phyloP scores from a whole-genome alignment of 2,888 invertebrate species.

The Cryptus armator region DNA sequence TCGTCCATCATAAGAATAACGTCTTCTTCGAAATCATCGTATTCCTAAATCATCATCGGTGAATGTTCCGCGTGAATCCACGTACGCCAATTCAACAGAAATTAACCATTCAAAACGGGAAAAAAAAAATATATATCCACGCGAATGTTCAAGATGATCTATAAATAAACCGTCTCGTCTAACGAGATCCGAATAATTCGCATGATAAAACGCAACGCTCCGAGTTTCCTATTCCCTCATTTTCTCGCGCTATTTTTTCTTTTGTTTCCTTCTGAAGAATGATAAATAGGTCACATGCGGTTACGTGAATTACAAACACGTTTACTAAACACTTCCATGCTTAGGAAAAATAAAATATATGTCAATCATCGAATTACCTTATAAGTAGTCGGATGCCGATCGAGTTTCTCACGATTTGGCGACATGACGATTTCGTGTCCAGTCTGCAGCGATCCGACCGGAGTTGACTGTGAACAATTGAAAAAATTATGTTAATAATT shows the following conservation, averaged over 20 bases:
- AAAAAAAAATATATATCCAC: background rate
- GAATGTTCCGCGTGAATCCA: conserved; percentile 54
- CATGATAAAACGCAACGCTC: conserved; percentile 6
- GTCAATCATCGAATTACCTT: conserved; percentile 87
- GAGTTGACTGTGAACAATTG: conserved; percentile 92
- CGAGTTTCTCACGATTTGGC: conserved; percentile 90
- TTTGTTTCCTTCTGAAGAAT: conserved; percentile 42
- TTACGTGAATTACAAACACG: conserved; percentile 78
- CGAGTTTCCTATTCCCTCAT: background rate
- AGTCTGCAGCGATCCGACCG: conserved; percentile 96
- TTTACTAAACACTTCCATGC: conserved; percentile 79
- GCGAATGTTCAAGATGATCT: background rate
- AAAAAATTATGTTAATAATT: conserved; percentile 32
- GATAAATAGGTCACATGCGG: conserved; percentile 77
- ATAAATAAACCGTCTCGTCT: background rate
- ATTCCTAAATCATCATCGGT: conserved; percentile 78
- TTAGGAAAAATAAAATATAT: conserved; percentile 37
- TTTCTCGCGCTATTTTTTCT: conserved; percentile 36
- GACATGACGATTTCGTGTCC: conserved; percentile 96
- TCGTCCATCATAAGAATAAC: conserved; percentile 82
- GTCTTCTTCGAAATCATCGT: conserved; percentile 83
- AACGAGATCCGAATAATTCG: conserved; percentile 6
- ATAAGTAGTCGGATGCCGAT: conserved; percentile 91
- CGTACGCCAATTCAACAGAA: conserved; percentile 50
- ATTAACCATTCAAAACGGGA: conserved; percentile 33